Conservation (phyloP, 2,797 vertebrate genomes). For the Knipowitschia caucasica region DNA sequence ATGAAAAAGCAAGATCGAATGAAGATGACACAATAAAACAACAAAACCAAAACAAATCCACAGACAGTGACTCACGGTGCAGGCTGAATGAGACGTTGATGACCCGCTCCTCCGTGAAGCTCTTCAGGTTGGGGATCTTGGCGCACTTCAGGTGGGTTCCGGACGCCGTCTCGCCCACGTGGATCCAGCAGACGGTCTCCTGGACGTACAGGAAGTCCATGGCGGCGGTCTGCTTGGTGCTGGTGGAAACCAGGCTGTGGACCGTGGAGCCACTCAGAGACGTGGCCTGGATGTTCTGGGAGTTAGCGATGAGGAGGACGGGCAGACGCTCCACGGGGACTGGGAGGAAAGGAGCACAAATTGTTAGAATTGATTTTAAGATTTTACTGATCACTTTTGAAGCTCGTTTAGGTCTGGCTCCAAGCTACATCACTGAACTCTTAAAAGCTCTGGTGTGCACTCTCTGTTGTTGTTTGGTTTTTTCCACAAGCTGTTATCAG, state of each 20-base stretch:
- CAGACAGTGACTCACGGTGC: constrained; percentile 85
- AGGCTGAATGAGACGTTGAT: constrained; percentile 97
- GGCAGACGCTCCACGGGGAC: constrained; percentile 93
- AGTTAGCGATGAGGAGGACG: constrained; percentile 91
- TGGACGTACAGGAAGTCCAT: constrained; percentile 95
- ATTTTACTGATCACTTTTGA: too few species aligned
- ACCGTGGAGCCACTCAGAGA: constrained; percentile 85
- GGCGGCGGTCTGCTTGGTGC: constrained; percentile 92
- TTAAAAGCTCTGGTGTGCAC: too few species aligned
- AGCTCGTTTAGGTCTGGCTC: too few species aligned
- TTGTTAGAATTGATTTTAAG: background rate
- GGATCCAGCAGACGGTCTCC: constrained; percentile 95
- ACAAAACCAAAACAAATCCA: too few species aligned
- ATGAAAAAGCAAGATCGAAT: too few species aligned
- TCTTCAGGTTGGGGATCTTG: constrained; percentile 91
- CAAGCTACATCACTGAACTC: too few species aligned
- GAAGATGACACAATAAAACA: too few species aligned
- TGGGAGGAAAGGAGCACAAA: constrained; percentile 41
- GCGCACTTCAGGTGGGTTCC: constrained; percentile 92
- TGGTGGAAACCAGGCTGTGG: constrained; percentile 86
- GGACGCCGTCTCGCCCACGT: constrained; percentile 84
- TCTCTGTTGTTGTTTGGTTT: too few species aligned
- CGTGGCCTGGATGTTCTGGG: constrained; percentile 94
- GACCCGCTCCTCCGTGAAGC: constrained; percentile 86
- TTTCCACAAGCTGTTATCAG: too few species aligned